phyloP scores from a whole-genome alignment of 2,888 invertebrate genomes.

The Cerastis leucographa region DNA sequence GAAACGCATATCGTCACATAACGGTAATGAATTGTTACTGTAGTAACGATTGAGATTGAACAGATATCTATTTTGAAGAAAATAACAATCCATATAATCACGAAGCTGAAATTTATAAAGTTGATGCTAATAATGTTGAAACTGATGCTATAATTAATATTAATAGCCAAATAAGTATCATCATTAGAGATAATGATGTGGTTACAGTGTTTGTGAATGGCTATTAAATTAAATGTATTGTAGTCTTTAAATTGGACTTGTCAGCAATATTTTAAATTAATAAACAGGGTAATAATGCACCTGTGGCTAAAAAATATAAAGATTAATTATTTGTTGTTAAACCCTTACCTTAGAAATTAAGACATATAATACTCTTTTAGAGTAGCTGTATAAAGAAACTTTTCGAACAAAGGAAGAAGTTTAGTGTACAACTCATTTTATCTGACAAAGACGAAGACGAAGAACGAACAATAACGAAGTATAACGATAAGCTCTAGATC shows the following conservation, averaged over 20 bases:
- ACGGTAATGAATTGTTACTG: slow-evolving; percentile 23
- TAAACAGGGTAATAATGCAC: neutral
- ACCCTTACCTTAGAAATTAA: neutral
- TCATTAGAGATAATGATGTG: slow-evolving; percentile 42
- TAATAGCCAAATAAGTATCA: slow-evolving; percentile 38
- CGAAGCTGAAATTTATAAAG: slow-evolving; percentile 23
- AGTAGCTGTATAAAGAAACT: neutral
- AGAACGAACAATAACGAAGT: neutral
- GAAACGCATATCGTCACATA: slow-evolving; percentile 35
- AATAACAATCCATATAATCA: neutral
- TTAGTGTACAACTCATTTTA: neutral
- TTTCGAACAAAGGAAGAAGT: neutral
- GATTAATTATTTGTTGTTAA: neutral
- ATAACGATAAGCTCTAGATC: slow-evolving; percentile 7
- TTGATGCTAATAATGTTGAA: slow-evolving; percentile 7
- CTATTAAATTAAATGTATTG: slow-evolving; percentile 24
- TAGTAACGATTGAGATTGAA: neutral
- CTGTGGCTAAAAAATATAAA: neutral
- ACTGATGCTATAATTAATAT: slow-evolving; percentile 16
- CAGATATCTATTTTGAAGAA: neutral
- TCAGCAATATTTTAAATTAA: slow-evolving; percentile 32
- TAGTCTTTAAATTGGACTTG: slow-evolving; percentile 17
- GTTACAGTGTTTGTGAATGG: slow-evolving; percentile 18
- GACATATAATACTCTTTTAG: neutral
- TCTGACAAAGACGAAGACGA: neutral